A percentile compares a stretch with the other conserved stretches of the same genome.
Conservation (phyloP, 2,113 vertebrate genomes). For the Xenopus borealis region DNA sequence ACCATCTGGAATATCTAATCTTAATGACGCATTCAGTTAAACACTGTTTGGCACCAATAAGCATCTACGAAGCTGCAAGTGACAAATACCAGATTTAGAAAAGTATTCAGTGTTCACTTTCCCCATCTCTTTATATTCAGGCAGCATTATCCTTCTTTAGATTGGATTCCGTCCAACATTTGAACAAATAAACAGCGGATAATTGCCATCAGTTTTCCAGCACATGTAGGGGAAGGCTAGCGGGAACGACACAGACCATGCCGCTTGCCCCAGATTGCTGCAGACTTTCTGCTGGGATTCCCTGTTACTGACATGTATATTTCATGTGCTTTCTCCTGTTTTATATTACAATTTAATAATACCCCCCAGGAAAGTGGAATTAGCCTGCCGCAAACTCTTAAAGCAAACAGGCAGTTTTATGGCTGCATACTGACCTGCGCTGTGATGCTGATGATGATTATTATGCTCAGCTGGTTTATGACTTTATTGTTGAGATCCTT, state of each 20-base stretch:
- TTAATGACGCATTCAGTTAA: too few relatives aligned
- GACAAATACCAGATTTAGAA: not conserved
- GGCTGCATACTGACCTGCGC: not conserved
- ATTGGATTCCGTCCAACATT: not conserved
- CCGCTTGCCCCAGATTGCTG: not conserved
- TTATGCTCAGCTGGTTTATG: not conserved
- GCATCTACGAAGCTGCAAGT: not conserved
- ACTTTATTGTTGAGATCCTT: not conserved
- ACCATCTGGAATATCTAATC: too few relatives aligned
- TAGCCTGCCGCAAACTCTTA: not conserved
- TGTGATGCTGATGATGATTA: not conserved
- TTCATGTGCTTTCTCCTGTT: not conserved
- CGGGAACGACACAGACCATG: not conserved
- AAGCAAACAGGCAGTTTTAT: not conserved
- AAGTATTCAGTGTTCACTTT: not conserved
- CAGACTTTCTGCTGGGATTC: not conserved
- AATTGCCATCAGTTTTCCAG: conserved; percentile 2
- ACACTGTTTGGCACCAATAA: too few relatives aligned
- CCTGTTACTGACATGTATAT: not conserved
- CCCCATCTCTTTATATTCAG: not conserved
- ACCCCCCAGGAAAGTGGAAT: not conserved
- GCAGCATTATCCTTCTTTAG: not conserved
- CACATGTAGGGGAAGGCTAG: not conserved
- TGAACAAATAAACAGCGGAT: not conserved
- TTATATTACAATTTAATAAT: not conserved